These are phyloP conservation scores for Apamea sordens DNA, from an alignment of 2,888 invertebrate species.

Conservation along the genomic window DNA sequence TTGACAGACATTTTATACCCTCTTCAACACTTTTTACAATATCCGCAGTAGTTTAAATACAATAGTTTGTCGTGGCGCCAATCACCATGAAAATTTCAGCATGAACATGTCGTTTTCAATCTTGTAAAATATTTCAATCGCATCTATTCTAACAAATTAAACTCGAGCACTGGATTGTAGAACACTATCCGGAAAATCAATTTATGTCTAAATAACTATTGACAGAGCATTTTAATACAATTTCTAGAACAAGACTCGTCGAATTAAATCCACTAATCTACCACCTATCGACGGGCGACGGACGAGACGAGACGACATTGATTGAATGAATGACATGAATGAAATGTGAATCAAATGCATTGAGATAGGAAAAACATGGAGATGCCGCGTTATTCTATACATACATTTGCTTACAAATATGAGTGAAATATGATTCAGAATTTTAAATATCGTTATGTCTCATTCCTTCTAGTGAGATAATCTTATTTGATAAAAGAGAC, in stretches of 20 bases:
- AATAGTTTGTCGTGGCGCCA: constrained; percentile 51
- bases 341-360: neutral
- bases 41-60: constrained; percentile 14
- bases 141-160: constrained; percentile 9
- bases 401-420: no score
- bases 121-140: constrained; percentile 27
- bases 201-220: neutral
- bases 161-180: constrained; percentile 18
- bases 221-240: neutral
- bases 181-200: constrained; percentile 10
- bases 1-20: constrained; percentile 92
- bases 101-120: constrained; percentile 53
- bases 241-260: constrained; percentile 22
- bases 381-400: no score
- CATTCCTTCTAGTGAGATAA: no score
- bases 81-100: constrained; percentile 52
- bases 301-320: constrained; percentile 54
- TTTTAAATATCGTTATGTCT: no score
- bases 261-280: constrained; percentile 5
- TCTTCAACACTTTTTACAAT: constrained; percentile 20
- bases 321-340: constrained; percentile 36
- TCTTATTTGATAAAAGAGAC: no score
- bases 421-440: no score
- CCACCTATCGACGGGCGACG: constrained; percentile 14
- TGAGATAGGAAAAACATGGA: no score